A percentile compares a stretch with the other conserved stretches of the same genome.
Evolutionary conservation across 2,888 invertebrate species (phyloP).

Genomic region (Dioctria linearis): DNA sequence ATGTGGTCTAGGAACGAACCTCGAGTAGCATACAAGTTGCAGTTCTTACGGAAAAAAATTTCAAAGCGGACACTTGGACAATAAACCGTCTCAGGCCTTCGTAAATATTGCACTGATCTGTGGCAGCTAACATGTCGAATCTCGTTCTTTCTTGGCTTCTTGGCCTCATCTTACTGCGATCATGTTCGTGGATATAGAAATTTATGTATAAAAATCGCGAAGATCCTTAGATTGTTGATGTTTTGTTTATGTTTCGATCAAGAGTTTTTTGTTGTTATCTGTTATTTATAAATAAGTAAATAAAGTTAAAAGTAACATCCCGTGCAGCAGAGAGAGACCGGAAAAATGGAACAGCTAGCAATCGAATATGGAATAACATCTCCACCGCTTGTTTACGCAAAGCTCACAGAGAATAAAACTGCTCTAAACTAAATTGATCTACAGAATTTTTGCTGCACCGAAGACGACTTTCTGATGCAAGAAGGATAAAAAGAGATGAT

Average conservation of each 20-base stretch:
- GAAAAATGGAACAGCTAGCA: not conserved
- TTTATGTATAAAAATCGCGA: constrained; percentile 44
- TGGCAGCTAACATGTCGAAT: constrained; percentile 27
- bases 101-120: constrained; percentile 23
- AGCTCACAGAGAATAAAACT: constrained; percentile 17
- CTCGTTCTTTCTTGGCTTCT: constrained; percentile 23
- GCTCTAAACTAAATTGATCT: constrained; percentile 27
- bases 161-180: constrained; percentile 24
- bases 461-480: constrained; percentile 23
- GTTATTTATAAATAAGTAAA: constrained; percentile 50
- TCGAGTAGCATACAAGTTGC: not conserved
- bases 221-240: constrained; percentile 47
- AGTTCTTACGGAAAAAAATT: constrained; percentile 7
- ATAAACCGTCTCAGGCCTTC: constrained; percentile 19
- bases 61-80: constrained; percentile 24
- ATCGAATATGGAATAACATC: not conserved
- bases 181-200: constrained; percentile 34
- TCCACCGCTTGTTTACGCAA: constrained; percentile 22
- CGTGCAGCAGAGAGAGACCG: constrained; percentile 11
- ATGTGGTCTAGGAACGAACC: too few species aligned
- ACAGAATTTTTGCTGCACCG: not conserved
- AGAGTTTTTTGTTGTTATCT: constrained; percentile 30
- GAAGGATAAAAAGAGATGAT: constrained; percentile 25
- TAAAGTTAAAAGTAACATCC: constrained; percentile 11
- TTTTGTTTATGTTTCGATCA: constrained; percentile 32